These are phyloP conservation scores for Neogale vison DNA, from an alignment of 2,113 vertebrate genomes.

Conservation along the genomic window DNA sequence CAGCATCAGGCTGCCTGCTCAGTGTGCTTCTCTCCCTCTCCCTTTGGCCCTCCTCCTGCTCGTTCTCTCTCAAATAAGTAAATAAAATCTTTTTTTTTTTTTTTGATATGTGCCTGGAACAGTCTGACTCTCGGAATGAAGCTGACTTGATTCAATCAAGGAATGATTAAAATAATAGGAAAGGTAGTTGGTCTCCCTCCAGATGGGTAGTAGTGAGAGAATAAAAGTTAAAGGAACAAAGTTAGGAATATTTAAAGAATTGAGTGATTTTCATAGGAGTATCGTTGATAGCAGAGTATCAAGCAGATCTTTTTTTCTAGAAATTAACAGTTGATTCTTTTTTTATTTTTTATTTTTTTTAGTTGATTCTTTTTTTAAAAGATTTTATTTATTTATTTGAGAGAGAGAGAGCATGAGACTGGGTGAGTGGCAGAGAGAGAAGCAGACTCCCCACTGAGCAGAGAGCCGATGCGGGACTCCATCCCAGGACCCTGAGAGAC, in stretches of 20 bases:
- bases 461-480: fast-evolving
- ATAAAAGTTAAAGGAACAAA: neutral
- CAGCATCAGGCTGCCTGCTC: no score
- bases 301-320: neutral
- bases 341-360: neutral
- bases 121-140: neutral
- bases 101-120: neutral
- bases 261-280: neutral
- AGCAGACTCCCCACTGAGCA: no score
- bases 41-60: no score
- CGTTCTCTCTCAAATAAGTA: neutral
- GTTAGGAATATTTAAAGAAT: neutral
- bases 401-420: no score
- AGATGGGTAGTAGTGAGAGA: neutral
- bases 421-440: no score
- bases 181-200: neutral
- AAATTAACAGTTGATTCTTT: neutral
- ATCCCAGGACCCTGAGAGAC: no score
- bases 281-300: neutral
- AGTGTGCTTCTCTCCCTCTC: no score
- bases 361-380: neutral
- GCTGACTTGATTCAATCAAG: neutral
- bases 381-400: no score
- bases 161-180: neutral
- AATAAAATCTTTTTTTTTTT: no score